Base-by-base conservation (phyloP, 2,113 vertebrate species). In the Hippoglossus stenolepis region DNA sequence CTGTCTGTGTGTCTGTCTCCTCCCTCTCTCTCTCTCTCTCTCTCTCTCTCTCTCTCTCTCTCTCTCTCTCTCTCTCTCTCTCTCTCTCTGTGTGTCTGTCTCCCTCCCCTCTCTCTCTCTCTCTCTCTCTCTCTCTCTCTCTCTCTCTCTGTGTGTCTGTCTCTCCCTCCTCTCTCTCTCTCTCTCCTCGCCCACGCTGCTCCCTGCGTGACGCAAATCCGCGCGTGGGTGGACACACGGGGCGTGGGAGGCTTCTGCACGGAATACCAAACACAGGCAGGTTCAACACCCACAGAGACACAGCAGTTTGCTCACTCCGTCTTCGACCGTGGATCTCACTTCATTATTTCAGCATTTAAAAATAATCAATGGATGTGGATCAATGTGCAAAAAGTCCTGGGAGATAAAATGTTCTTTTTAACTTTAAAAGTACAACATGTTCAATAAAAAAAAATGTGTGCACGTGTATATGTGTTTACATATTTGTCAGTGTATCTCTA, bases 171-270 rank as follows among this genome's bases (percentile, higher is more conserved):
- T 1, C 31, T 35, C 31, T 35, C 31, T 35, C 64, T 60, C 83
- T 77, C 82, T 38, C 85, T 82, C 71, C 85, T 92, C 94, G 95
- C 95, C 96, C 95, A 94, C 96, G 94, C 95, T 70, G 91, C 91
- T 93, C 87, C 92, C 90, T 90, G 92, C 88, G 94, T 96, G 95
- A 96, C 96, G 96, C 96, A 96, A 94, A 94, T 94, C 94, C 92
- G 92, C 72, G 96, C 94, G 96, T 96, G 95, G 96, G 96, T 87
- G 91, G 94, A 92, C 85, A 89, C 91, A 89, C 91, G 84, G 91
- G 91, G 93, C 92, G 94, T 95, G 93, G 95, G 94, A 87, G 93
- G 94, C 92, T 92, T 93, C 91, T 89, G 94, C 93, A 93, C 87
- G 87, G 94, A 95, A 94, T 94, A 91, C 92, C 92, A 91, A 94